phyloP scores from a whole-genome alignment of 2,888 invertebrate genomes.

The Heliconius charithonia region DNA sequence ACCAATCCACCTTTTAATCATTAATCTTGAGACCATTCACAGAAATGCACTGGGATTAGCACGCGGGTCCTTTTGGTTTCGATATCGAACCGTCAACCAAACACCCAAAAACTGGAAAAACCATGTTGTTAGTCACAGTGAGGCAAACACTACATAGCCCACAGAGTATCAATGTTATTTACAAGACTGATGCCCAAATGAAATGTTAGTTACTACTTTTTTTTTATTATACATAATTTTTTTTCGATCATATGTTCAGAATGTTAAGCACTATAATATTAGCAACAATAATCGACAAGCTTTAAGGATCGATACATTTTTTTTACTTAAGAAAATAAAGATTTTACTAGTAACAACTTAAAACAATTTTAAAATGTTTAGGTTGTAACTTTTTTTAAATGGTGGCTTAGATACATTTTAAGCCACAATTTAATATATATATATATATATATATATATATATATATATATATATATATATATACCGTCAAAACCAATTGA shows the following conservation, averaged over 20 bases:
- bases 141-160: conserved; percentile 47
- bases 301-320: too few species aligned
- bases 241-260: neutral
- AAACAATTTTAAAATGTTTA: too few species aligned
- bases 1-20: conserved; percentile 75
- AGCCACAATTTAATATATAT: too few species aligned
- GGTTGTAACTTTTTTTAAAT: too few species aligned
- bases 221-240: neutral
- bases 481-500: neutral
- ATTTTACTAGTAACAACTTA: too few species aligned
- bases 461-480: too few species aligned
- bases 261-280: neutral
- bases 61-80: conserved; percentile 99
- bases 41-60: conserved; percentile 99
- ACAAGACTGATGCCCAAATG: neutral
- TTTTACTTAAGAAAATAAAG: too few species aligned
- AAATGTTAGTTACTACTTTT: neutral
- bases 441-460: too few species aligned
- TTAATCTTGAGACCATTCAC: conserved; percentile 86
- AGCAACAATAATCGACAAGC: too few species aligned
- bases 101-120: conserved; percentile 96
- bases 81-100: conserved; percentile 97
- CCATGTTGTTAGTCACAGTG: conserved; percentile 71
- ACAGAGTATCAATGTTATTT: conserved; percentile 21
- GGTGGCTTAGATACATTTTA: too few species aligned